Conservation (phyloP, 2,797 vertebrate species). For the Sparidentex hasta region DNA sequence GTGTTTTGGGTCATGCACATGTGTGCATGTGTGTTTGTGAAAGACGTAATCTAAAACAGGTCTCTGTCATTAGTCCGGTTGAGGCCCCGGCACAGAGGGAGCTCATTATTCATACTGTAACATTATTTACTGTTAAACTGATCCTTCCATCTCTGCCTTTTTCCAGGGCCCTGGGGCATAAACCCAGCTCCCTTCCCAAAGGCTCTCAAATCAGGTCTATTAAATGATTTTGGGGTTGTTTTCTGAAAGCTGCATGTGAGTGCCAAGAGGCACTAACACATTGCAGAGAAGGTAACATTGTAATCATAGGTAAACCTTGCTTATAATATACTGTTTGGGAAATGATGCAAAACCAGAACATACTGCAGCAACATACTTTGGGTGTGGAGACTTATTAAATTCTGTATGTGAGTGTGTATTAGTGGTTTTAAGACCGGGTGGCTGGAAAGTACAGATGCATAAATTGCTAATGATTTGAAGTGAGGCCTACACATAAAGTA, state of each 20-base stretch:
- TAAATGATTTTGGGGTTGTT: constrained; percentile 67
- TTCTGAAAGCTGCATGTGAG: constrained; percentile 57
- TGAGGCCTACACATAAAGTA: background rate
- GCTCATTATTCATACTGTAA: constrained; percentile 83
- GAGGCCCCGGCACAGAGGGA: constrained; percentile 71
- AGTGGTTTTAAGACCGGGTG: constrained; percentile 19
- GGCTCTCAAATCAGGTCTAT: constrained; percentile 57
- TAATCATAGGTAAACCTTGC: constrained; percentile 55
- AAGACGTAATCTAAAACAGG: constrained; percentile 79
- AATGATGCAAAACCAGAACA: constrained; percentile 31
- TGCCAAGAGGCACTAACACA: constrained; percentile 51
- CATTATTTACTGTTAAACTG: constrained; percentile 77
- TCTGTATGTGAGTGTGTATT: constrained; percentile 21
- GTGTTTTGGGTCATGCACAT: constrained; percentile 44
- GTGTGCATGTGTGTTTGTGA: constrained; percentile 39
- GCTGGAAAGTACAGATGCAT: constrained; percentile 6
- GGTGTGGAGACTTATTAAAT: constrained; percentile 34
- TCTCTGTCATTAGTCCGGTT: constrained; percentile 81
- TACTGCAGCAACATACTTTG: constrained; percentile 14
- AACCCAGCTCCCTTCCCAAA: constrained; percentile 56
- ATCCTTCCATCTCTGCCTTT: constrained; percentile 66
- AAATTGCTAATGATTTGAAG: constrained; percentile 3
- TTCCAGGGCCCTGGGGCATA: constrained; percentile 55
- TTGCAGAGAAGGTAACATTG: constrained; percentile 46
- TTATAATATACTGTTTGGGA: constrained; percentile 34